Evolutionary conservation across 2,888 invertebrate species (phyloP).

Genomic region (Anarsia innoxiella): DNA sequence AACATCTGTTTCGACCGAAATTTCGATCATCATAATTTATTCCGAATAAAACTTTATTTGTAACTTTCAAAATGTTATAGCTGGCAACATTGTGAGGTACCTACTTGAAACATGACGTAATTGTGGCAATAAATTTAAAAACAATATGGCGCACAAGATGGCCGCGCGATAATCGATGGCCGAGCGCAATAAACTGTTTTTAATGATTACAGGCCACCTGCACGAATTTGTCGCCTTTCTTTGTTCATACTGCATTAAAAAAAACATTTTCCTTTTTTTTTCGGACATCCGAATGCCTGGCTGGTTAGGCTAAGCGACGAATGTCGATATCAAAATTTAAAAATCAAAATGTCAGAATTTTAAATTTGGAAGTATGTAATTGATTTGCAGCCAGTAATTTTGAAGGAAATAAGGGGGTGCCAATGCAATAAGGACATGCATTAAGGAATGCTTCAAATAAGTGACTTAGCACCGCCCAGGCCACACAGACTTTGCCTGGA

Average conservation of each 20-base stretch:
- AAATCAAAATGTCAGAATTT: no score
- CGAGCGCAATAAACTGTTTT: slow-evolving; percentile 47
- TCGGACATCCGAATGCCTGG: no score
- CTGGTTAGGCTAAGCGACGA: no score
- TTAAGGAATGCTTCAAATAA: no score
- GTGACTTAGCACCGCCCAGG: no score
- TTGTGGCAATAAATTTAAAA: slow-evolving; percentile 60
- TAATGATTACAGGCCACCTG: slow-evolving; percentile 56
- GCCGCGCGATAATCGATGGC: slow-evolving; percentile 44
- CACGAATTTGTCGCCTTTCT: slow-evolving; percentile 22
- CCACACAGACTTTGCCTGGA: no score
- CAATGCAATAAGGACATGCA: no score
- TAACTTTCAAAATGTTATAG: slow-evolving; percentile 22
- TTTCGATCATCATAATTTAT: slow-evolving; percentile 5
- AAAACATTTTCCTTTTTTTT: no score
- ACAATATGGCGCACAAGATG: slow-evolving; percentile 56
- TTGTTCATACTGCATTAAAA: slow-evolving; percentile 13
- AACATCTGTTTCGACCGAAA: slow-evolving; percentile 6
- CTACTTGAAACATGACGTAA: slow-evolving; percentile 46
- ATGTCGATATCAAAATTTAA: no score
- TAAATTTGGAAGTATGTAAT: no score
- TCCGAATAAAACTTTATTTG: slow-evolving; percentile 13
- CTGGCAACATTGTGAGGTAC: slow-evolving; percentile 22
- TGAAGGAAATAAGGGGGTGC: no score
- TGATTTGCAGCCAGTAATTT: no score